Conservation (phyloP, 23 tunicate genomes). For the Trididemnum miniatum region DNA sequence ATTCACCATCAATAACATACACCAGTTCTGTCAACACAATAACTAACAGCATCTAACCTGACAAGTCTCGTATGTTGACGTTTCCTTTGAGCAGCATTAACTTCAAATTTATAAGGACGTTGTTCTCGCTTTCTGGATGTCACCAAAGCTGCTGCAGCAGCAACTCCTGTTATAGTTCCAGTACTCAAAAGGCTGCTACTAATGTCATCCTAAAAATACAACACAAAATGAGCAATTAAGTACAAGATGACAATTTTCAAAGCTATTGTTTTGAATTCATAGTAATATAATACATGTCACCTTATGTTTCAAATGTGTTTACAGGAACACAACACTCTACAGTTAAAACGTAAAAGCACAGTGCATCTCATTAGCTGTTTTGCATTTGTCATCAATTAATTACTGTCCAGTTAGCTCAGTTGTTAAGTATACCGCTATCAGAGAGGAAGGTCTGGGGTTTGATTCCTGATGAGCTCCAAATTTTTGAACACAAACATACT, state of each 20-base stretch:
- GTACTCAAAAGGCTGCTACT: constrained; percentile 52
- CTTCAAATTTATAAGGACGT: constrained; percentile 69
- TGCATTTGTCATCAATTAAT: no score
- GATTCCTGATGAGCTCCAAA: no score
- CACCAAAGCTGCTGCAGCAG: constrained; percentile 89
- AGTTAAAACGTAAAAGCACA: no score
- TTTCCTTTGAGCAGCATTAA: constrained; percentile 69
- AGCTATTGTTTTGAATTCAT: background rate
- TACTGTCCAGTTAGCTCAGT: no score
- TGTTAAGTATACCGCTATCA: no score
- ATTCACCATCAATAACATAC: background rate
- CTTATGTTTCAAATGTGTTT: no score
- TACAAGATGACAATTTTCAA: background rate
- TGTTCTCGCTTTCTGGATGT: constrained; percentile 53
- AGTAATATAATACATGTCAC: background rate
- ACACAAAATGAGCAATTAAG: background rate
- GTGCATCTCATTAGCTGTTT: no score
- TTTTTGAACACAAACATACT: no score
- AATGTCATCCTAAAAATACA: constrained; percentile 57
- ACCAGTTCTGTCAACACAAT: background rate
- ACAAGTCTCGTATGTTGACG: constrained; percentile 76
- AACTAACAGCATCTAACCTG: constrained; percentile 21
- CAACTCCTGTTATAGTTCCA: constrained; percentile 80
- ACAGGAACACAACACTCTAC: no score
- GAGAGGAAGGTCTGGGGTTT: no score